Base-by-base conservation (phyloP, 1,140 invertebrate genomes). In the Drosophila littoralis region DNA sequence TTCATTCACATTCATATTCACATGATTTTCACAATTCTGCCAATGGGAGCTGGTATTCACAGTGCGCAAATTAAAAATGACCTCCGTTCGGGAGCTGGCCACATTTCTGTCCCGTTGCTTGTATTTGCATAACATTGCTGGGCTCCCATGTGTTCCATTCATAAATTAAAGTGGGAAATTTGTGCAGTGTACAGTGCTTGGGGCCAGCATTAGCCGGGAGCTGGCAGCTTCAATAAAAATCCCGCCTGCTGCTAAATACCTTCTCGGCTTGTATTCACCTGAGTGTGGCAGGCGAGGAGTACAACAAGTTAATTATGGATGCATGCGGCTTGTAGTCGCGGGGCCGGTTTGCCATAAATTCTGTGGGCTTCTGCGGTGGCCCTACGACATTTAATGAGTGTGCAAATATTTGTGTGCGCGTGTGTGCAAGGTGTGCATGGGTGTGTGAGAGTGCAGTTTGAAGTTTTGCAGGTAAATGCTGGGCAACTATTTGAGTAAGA, bases 261-360 rank as follows among this genome's bases (percentile, higher is more conserved):
- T 71, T 58, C 60, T 73, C 63, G 33, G 36, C 40, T 36, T 48
- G 32, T 35, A 15, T 42, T 10, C 63, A 59, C 46, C 60, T 61
- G 63, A 55, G 32, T 38, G 15, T 4, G 36, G 65, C 78, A 75
- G 75, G 65, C 75, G 51, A 64, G 36, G 68, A 64, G 75, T 55
- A 88, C 79, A 88, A 88, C 83, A 89, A 86, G 83, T 86, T 88
- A 89, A 86, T 83, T 89, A 88, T 67, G 73, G 65, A 83, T 77
- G 83, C 80, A 69, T 79, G 79, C 83, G 79, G 67, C 42, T 69
- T 74, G 79, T 60, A 67, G 64, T 59, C 69, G 46, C 42, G 32
- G 42, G 42, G n/a, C 13, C 28, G 52, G 33, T 28, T 63, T 66
- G 55, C 61, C 65, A 77, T 86, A 89, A 86, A 86, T 88, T 83